These are phyloP conservation scores for Melanotaenia pygmaea DNA, from an alignment of 2,797 vertebrate species.

Conservation along the genomic window DNA sequence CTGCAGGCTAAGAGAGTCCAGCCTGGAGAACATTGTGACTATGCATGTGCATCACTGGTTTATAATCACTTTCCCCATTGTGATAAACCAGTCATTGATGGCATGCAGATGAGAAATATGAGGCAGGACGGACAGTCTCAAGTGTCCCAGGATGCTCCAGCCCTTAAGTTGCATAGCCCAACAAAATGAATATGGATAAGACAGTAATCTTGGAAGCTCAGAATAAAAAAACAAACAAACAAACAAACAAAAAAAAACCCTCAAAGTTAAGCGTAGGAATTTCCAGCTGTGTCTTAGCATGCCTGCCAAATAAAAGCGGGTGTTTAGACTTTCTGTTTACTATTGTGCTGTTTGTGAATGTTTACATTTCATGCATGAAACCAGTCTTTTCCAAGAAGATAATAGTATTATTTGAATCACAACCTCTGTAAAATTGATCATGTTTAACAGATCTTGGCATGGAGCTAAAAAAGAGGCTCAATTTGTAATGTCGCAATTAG, in stretches of 20 bases:
- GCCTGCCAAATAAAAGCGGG: slow-evolving; percentile 29
- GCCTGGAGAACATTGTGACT: slow-evolving; percentile 59
- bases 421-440: slow-evolving; percentile 22
- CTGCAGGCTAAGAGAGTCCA: slow-evolving; percentile 81
- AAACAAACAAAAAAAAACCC: slow-evolving; percentile 34
- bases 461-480: slow-evolving; percentile 39
- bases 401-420: slow-evolving; percentile 7
- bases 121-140: slow-evolving; percentile 40
- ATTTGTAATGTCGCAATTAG: slow-evolving; percentile 69
- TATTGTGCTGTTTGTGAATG: slow-evolving; percentile 23
- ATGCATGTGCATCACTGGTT: slow-evolving; percentile 37
- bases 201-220: slow-evolving; percentile 45
- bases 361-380: slow-evolving; percentile 25
- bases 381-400: background rate
- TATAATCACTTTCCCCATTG: slow-evolving; percentile 47
- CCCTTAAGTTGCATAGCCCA: slow-evolving; percentile 42
- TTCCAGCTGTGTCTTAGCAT: slow-evolving; percentile 43
- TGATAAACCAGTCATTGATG: slow-evolving; percentile 42
- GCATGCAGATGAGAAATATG: slow-evolving; percentile 23
- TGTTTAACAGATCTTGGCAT: slow-evolving; percentile 23
- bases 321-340: slow-evolving; percentile 19
- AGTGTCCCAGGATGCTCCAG: slow-evolving; percentile 30
- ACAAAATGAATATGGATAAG: slow-evolving; percentile 63
- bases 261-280: slow-evolving; percentile 49
- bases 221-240: background rate